These are phyloP conservation scores for Volucella inanis DNA, from an alignment of 2,888 invertebrate species.

Conservation along the genomic window DNA sequence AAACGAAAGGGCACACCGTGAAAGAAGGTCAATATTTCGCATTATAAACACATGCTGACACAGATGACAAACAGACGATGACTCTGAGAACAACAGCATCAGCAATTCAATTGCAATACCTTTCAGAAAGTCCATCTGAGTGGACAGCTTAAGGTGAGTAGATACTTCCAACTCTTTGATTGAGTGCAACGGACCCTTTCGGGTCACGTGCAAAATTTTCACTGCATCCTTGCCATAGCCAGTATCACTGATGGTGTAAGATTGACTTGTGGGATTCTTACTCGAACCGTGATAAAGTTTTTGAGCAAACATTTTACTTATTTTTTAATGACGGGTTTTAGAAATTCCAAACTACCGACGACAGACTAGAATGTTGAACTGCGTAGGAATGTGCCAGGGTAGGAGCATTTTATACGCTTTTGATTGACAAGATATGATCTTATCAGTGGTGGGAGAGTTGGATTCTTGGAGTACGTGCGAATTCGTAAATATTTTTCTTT, in stretches of 20 bases:
- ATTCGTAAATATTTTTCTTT: too few relatives aligned
- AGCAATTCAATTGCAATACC: constrained; percentile 81
- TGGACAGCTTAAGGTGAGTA: constrained; percentile 88
- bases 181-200: constrained; percentile 87
- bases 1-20: constrained; percentile 15
- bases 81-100: background rate
- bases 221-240: constrained; percentile 88
- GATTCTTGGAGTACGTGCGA: too few relatives aligned
- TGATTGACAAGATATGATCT: constrained; percentile 46
- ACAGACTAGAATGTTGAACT: constrained; percentile 29
- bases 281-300: constrained; percentile 30
- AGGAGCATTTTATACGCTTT: constrained; percentile 56
- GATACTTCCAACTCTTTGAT: constrained; percentile 90
- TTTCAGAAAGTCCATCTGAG: constrained; percentile 87
- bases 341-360: background rate
- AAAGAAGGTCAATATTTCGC: constrained; percentile 28
- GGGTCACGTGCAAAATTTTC: constrained; percentile 88
- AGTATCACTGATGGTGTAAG: constrained; percentile 79
- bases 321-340: background rate
- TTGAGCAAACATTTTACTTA: constrained; percentile 47
- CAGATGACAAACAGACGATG: too few relatives aligned
- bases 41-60: too few relatives aligned
- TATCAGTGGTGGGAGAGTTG: constrained; percentile 22
- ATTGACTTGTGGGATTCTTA: constrained; percentile 7
- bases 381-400: background rate